These are phyloP conservation scores for Steinernema carpocapsae DNA, from an alignment of 2,888 invertebrate species.

Conservation along the genomic window DNA sequence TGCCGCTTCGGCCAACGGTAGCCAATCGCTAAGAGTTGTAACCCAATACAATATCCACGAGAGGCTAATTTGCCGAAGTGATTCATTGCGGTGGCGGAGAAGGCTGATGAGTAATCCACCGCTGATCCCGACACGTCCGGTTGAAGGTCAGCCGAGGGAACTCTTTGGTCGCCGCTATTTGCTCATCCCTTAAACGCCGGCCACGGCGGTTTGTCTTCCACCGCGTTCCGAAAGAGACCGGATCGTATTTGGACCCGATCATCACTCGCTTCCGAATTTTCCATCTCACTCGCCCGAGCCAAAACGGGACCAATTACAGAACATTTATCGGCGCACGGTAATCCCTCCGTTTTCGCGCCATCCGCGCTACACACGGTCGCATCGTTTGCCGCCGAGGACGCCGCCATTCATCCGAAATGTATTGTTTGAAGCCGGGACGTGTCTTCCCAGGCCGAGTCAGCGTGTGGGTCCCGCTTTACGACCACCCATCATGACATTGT, in stretches of 20 bases:
- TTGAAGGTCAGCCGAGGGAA: constrained; percentile 12
- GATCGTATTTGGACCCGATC: constrained; percentile 13
- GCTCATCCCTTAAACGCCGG: constrained; percentile 6
- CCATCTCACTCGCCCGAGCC: background rate
- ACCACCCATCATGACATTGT: constrained; percentile 27
- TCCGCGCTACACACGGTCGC: background rate
- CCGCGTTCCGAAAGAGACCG: too few relatives aligned
- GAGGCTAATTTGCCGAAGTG: constrained; percentile 24
- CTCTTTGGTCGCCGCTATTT: constrained; percentile 9
- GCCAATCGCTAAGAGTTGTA: too few relatives aligned
- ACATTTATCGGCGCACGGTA: constrained; percentile 27
- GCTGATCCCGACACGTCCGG: constrained; percentile 28
- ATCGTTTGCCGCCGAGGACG: constrained; percentile 7
- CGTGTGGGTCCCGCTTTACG: constrained; percentile 30
- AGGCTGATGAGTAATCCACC: constrained; percentile 7
- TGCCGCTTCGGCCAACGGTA: too few relatives aligned
- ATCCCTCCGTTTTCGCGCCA: constrained; percentile 28
- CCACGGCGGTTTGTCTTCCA: too few relatives aligned
- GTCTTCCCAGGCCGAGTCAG: background rate
- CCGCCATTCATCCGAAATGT: constrained; percentile 22
- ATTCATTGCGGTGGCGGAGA: constrained; percentile 9
- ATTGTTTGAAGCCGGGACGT: constrained; percentile 7
- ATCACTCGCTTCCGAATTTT: too few relatives aligned
- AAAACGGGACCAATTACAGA: constrained; percentile 18
- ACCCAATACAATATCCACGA: background rate